Evolutionary conservation across 1,140 invertebrate species (phyloP), one percentile per base, ranked within the genome.

Genomic region (Lepidotrigona ventralis): DNA sequence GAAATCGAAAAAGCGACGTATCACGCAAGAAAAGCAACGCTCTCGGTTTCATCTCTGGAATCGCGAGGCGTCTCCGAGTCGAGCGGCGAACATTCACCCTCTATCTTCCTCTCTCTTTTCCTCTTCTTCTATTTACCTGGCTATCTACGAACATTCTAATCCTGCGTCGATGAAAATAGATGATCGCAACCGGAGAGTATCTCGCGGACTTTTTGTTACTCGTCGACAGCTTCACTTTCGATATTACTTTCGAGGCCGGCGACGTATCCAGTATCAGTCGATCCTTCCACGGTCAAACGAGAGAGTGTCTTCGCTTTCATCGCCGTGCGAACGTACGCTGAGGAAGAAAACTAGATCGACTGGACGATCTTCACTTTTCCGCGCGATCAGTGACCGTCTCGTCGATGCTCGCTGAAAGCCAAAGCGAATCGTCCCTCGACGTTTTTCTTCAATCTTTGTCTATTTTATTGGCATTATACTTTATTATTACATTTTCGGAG

Each of bases 301-400:
- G 91, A 92, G 92, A 90, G 90, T 92, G 89, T 93, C 84, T 88
- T 91, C 91, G 90, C 93, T 93, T 92, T 89, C 89, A 89, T 93
- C 90, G 83, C 83, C 90, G 83, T 82, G 39, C 46, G 73, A 78
- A 83, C 71, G 73, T 68, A 72, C 79, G 64, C 17, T 73, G 80
- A 87, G 79, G 81, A 90, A 86, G 83, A 29, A 89, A 93, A 92
- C 92, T 91, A 89, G 90, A 91, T 91, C 91, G 88, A 91, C 91
- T 88, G 85, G 87, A 88, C 83, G 80, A 81, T 88, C 79, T 73
- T 56, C 72, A 66, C 64, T 85, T 85, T 86, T 85, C 75, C 78
- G 81, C 77, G 29, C 83, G 78, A 26, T 17, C 60, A 14, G 21
- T 46, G 66, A 6, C 63, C 75, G 60, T 39, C 46, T 66, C 51